Evolutionary conservation across 2,797 vertebrate species (phyloP), one percentile per base, ranked within the genome.

Genomic region (Tragopan temminckii): DNA sequence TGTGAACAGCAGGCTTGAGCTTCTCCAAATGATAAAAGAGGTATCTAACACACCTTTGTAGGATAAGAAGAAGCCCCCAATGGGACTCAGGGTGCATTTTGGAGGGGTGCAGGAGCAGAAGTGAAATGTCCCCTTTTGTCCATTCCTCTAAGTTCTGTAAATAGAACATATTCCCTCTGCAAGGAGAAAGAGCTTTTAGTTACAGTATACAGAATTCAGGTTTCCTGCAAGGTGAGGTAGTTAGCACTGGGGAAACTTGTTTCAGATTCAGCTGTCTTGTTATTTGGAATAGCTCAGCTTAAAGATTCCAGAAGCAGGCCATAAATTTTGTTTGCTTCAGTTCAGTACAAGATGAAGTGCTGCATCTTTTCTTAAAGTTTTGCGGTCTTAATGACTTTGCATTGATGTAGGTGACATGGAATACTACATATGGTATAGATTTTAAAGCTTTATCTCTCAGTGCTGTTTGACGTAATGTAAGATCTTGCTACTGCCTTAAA

Each of bases 31-130:
- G 16, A n/a, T 13, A 35, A 64, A 75, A 1, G 31, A 1, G 33
- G 4, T n/a, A 11, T 46, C 20, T 23, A 2, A 13, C 29, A 31
- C 0, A 13, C 1, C 0, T 48, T 43, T 85, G 8, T 45, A 42
- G 38, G 13, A 14, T 18, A 53, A 52, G 20, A 59, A 59, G 35
- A 42, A 27, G 5, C 13, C 31, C 7, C 58, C 63, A 24, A 40
- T 40, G 7, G 66, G 31, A 38, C 25, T 58, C 5, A 9, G 14
- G 23, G 13, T 27, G 31, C 2, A 9, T 74, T 72, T 67, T 81
- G 11, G 7, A 27, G 55, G 31, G 45, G 7, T 69, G 16, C 25
- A 36, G 1, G 2, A 43, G 40, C 23, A 63, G 40, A 13, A 55
- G 31, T 72, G 55, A 87, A 80, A 48, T 58, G 17, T 50, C 17